Percentiles rank a stretch among this genome's conserved stretches.
phyloP scores from a whole-genome alignment of 2,888 invertebrate species.

The Callyntrura guangdongensis region DNA sequence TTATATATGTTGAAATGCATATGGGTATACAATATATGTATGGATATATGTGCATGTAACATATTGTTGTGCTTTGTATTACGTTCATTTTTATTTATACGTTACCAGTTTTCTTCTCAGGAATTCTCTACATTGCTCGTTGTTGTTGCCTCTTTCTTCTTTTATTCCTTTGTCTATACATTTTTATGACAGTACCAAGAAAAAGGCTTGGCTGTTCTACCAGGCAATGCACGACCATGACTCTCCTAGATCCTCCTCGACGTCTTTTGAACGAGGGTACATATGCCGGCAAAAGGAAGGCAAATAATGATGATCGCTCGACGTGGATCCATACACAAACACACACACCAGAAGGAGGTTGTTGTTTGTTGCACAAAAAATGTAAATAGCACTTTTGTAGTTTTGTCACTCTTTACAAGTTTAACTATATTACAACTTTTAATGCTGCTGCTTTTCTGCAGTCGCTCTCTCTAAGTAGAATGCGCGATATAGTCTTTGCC shows the following conservation, averaged over 20 bases:
- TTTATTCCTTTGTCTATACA: constrained; percentile 43
- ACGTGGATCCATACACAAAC: not conserved
- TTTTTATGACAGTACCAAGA: constrained; percentile 68
- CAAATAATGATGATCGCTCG: not conserved
- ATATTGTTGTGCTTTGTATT: not conserved
- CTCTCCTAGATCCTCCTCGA: constrained; percentile 38
- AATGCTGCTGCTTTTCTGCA: not conserved
- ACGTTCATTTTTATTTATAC: constrained; percentile 41
- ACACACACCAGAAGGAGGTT: not conserved
- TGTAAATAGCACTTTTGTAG: constrained; percentile 4
- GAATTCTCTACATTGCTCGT: constrained; percentile 33
- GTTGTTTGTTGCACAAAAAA: not conserved
- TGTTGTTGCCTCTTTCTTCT: constrained; percentile 7
- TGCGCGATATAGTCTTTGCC: no score
- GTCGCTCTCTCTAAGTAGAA: no score
- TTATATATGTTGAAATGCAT: no score
- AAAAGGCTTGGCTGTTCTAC: constrained; percentile 52
- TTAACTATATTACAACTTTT: not conserved
- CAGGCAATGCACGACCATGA: constrained; percentile 52
- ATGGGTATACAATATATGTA: no score
- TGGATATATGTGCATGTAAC: not conserved
- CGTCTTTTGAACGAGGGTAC: not conserved
- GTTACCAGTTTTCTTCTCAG: constrained; percentile 70
- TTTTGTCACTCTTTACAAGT: constrained; percentile 28
- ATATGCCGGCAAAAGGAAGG: constrained; percentile 45